Evolutionary conservation across 2,888 invertebrate species (phyloP).

Genomic region (Drosophila gaucha): DNA sequence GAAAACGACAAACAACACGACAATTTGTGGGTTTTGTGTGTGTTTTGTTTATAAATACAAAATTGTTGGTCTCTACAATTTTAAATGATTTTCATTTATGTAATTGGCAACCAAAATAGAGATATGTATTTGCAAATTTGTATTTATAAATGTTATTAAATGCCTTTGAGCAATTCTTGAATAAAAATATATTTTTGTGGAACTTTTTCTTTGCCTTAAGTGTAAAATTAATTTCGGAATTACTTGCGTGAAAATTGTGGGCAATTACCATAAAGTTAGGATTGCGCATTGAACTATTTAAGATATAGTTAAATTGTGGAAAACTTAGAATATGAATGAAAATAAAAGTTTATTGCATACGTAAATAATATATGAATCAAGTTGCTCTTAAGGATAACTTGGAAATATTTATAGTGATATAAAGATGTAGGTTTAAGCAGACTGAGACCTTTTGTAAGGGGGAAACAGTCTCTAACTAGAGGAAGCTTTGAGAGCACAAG

Average conservation of each 20-base stretch:
- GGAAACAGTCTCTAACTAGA: too few species aligned
- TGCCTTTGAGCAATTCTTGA: conserved; percentile 21
- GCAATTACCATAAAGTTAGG: background rate
- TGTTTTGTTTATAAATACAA: conserved; percentile 37
- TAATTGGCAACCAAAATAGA: conserved; percentile 45
- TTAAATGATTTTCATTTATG: conserved; percentile 33
- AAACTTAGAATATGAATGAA: too few species aligned
- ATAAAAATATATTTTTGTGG: background rate
- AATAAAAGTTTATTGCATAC: too few species aligned
- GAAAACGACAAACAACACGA: conserved; percentile 10
- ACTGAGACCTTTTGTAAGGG: too few species aligned
- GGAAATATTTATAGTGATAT: too few species aligned
- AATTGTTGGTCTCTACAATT: conserved; percentile 24
- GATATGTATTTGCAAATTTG: conserved; percentile 27
- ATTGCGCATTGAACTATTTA: too few species aligned
- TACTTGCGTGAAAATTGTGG: background rate
- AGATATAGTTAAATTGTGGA: background rate
- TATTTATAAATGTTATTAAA: conserved; percentile 27
- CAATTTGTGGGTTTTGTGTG: conserved; percentile 33
- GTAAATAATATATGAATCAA: too few species aligned
- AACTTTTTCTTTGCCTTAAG: background rate
- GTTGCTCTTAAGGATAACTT: too few species aligned
- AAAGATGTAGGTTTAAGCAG: too few species aligned
- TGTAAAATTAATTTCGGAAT: background rate
- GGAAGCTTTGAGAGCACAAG: too few species aligned